Base-by-base conservation (phyloP, 2,888 invertebrate species). In the Cryptops parisi region DNA sequence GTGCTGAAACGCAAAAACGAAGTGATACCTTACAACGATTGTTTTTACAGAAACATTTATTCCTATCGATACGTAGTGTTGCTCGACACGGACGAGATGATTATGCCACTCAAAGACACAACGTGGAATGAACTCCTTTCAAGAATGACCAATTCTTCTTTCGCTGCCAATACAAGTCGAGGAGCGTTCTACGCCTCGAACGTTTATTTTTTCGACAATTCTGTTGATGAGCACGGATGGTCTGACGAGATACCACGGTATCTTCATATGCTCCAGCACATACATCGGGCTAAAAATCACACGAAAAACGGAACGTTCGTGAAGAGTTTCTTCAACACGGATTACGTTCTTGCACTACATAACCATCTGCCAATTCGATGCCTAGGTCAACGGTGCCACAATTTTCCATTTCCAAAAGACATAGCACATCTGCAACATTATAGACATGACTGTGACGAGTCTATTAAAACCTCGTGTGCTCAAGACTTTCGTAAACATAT, bases 1-100 rank as follows among this genome's bases (percentile, higher is more conserved):
- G 90, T 88, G 64, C 86, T 91, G 71, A 94, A 94, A 70, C 76
- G 93, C 15, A 87, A 91, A 68, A 90, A 91, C 72, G 94, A 94
- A 71, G 76, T 94, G 56, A 87, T 94, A 62, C 91, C 93, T 12
- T 94, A 94, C 74, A 94, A 94, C 70, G 94, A 94, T 70, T 94
- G 94, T 65, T 76, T 94, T 52, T 93, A 93, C 72, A 82, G 87
- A 67, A 85, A 93, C 67, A 79, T 93, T 74, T 86, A 90, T 68
- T 77, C 82, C 59, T 93, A 91, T 70, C 80, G 85, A 58, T 89
- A 86, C 71, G 81, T 91, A 52, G 87, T 86, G n/a, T 73, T 94
- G 55, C 74, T 93, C 51, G 94, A 94, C 68, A 84, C 89, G 59
- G 94, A 94, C 71, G 94, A 94, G 71, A 84, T 91, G 53, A 90